Base-by-base conservation (phyloP, 2,113 vertebrate species). In the Cyprinus carpio region DNA sequence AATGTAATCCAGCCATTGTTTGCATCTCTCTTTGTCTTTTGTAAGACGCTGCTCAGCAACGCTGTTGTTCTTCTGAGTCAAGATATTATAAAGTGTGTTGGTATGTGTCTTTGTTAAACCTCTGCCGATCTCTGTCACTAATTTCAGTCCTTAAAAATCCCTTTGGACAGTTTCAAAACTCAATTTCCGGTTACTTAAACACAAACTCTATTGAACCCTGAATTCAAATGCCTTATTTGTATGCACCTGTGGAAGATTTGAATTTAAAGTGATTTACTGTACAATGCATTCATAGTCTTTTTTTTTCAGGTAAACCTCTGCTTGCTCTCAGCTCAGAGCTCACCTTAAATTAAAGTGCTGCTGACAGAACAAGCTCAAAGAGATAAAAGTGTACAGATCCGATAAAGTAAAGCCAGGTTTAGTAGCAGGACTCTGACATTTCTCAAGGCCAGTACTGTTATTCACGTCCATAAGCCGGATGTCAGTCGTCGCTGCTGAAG, bases 401-500 rank as follows among this genome's bases (percentile, higher is more conserved):
- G 16, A 37, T 54, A 37, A 71, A 71, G 78, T 87, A 51, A 82
- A 81, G 23, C 43, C 11, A 75, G 75, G 51, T 84, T 74, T 46
- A 56, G 27, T 60, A 37, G 62, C 56, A 87, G 71, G 31, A 74
- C 15, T 78, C n/a, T 64, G 69, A 54, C 56, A 82, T 85, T 87
- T 85, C 56, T 77, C 83, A 71, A 62, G 78, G 83, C 62, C 83
- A 82, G 29, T 82, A 77, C 78, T 84, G 25, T 84, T 72, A 77
- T 76, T 85, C 75, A 82, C 75, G 75, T 84, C 49, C 25, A 54
- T 87, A 84, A 85, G 78, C 62, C 54, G 34, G 72, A 84, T 87
- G 75, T 82, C 83, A 67, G 37, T 69, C n/a, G 23, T 37, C 56
- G 40, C 54, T 80, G 54, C 40, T 56, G 82, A 43, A 79, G 84